These are phyloP conservation scores for Cistogaster globosa DNA, from an alignment of 2,888 invertebrate species.

Conservation along the genomic window DNA sequence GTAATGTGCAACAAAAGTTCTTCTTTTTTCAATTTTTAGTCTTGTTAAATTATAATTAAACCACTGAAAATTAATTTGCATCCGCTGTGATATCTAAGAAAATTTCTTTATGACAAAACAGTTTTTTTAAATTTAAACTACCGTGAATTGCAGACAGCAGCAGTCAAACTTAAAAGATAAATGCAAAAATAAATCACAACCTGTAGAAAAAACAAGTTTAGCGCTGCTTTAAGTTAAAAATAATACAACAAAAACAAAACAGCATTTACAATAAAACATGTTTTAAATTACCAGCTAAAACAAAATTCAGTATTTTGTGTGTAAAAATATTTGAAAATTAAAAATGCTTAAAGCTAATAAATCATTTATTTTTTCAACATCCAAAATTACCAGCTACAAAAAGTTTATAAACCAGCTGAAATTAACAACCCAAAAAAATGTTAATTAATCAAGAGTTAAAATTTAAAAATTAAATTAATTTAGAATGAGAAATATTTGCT, in stretches of 20 bases:
- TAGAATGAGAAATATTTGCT: constrained; percentile 4
- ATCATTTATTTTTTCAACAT: constrained; percentile 5
- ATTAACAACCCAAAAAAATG: no score
- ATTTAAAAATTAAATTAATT: background rate
- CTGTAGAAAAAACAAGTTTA: constrained; percentile 65
- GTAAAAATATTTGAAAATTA: constrained; percentile 21
- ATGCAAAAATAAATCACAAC: constrained; percentile 46
- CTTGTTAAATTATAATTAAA: background rate
- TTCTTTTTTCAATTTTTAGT: background rate
- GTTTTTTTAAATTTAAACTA: constrained; percentile 4
- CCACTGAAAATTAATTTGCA: background rate
- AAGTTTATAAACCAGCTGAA: no score
- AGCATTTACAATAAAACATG: constrained; percentile 58
- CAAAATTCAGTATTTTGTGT: constrained; percentile 39
- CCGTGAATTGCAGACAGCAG: background rate
- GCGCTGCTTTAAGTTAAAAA: constrained; percentile 16
- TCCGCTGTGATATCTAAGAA: background rate
- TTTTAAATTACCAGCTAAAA: constrained; percentile 49
- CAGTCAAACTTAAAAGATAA: background rate
- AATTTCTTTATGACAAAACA: no score
- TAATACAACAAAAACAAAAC: constrained; percentile 4
- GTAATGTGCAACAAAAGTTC: constrained; percentile 5
- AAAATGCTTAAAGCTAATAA: constrained; percentile 27
- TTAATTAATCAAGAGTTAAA: background rate
- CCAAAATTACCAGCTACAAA: no score